Conservation (phyloP, 2,797 vertebrate species). For the Apogon talboti region DNA sequence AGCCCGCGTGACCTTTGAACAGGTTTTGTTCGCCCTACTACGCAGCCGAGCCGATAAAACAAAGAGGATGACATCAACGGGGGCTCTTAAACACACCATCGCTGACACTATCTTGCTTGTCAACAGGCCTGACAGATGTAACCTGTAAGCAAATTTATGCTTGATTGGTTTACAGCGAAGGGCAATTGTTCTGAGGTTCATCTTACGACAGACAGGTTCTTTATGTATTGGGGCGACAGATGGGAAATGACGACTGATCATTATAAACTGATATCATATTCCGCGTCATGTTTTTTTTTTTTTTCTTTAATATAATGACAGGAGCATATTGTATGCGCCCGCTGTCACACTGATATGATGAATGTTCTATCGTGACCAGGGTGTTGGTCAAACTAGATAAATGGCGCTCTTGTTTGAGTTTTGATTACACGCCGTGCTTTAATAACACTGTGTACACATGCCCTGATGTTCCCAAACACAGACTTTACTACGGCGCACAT, state of each 20-base stretch:
- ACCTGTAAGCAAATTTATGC: constrained; percentile 17
- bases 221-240: constrained; percentile 3
- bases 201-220: neutral
- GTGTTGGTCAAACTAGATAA: constrained; percentile 48
- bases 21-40: constrained; percentile 5
- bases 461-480: constrained; percentile 58
- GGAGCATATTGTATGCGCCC: constrained; percentile 19
- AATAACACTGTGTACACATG: constrained; percentile 72
- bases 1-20: constrained; percentile 64
- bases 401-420: constrained; percentile 64
- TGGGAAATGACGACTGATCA: neutral
- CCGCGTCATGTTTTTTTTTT: constrained; percentile 15
- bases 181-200: constrained; percentile 2
- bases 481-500: constrained; percentile 49
- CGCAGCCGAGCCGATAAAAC: constrained; percentile 33
- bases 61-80: constrained; percentile 33
- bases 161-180: constrained; percentile 2
- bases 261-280: constrained; percentile 1
- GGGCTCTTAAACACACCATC: constrained; percentile 44
- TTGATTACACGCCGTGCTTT: constrained; percentile 62
- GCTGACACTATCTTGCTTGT: constrained; percentile 27
- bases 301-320: constrained; percentile 9
- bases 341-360: constrained; percentile 5
- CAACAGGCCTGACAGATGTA: constrained; percentile 37
- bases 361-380: neutral